A percentile compares a stretch with the other conserved stretches of the same genome.
These are phyloP conservation scores for Hydrolagus affinis DNA, from an alignment of 2,113 vertebrate genomes.

Conservation along the genomic window DNA sequence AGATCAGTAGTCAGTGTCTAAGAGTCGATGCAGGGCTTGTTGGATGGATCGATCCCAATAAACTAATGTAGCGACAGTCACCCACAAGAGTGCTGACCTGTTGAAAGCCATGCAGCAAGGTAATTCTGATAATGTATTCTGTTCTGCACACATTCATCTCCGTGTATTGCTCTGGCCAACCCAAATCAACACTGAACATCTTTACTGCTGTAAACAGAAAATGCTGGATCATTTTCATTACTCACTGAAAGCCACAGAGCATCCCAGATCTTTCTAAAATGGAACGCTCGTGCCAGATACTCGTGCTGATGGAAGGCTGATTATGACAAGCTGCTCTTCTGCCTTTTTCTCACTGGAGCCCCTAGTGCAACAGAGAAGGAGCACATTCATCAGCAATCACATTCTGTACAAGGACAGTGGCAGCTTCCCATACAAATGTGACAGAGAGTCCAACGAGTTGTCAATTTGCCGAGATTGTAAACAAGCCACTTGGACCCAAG, in stretches of 20 bases:
- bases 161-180: background rate
- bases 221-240: background rate
- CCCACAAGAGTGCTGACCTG: background rate
- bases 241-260: background rate
- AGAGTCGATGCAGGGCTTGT: background rate
- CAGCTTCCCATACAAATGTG: background rate
- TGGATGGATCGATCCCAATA: background rate
- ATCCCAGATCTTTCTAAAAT: background rate
- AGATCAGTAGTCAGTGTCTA: constrained; percentile 1
- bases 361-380: background rate
- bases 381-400: background rate
- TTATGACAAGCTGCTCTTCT: background rate
- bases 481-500: background rate
- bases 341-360: background rate
- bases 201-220: background rate
- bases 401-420: background rate
- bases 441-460: background rate
- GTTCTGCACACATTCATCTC: background rate
- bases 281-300: background rate
- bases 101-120: background rate
- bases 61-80: background rate
- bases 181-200: background rate
- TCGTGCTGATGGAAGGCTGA: background rate
- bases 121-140: background rate
- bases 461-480: background rate